A percentile compares a stretch with the other conserved stretches of the same genome.
Evolutionary conservation across 2,113 vertebrate species (phyloP).

Genomic region (Callospermophilus lateralis): DNA sequence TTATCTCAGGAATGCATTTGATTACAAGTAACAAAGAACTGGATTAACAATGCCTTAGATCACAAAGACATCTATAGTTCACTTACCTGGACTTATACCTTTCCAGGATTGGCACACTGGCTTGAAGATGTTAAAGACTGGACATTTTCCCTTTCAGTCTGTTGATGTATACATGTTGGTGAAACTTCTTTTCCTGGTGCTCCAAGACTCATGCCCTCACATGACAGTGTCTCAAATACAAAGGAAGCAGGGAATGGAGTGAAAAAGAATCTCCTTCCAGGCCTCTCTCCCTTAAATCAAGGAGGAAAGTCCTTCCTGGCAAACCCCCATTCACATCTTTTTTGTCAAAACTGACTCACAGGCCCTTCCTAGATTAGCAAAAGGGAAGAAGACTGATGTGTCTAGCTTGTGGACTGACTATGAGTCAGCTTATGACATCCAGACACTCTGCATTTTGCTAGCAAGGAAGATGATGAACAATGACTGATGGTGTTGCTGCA

Average conservation of each 20-base stretch:
- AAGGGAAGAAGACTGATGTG: neutral
- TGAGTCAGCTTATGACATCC: neutral
- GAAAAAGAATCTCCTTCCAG: neutral
- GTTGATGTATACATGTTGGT: neutral
- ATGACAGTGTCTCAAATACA: neutral
- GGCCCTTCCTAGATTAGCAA: neutral
- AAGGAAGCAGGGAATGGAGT: neutral
- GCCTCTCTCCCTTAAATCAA: neutral
- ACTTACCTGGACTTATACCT: neutral
- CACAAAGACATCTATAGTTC: neutral
- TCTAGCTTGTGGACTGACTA: neutral
- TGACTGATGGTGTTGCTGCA: no score
- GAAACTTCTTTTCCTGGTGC: neutral
- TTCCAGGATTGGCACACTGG: neutral
- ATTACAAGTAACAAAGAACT: neutral
- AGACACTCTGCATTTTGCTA: neutral
- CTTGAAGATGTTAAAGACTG: neutral
- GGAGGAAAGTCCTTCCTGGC: neutral
- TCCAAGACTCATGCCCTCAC: neutral
- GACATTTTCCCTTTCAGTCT: neutral
- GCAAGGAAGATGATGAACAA: neutral
- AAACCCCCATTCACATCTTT: neutral
- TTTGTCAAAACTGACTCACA: neutral
- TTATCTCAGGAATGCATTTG: conserved; percentile 39
- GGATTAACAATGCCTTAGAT: neutral